Conservation (phyloP, 2,888 invertebrate species). For the Drosophila kambysellisi region DNA sequence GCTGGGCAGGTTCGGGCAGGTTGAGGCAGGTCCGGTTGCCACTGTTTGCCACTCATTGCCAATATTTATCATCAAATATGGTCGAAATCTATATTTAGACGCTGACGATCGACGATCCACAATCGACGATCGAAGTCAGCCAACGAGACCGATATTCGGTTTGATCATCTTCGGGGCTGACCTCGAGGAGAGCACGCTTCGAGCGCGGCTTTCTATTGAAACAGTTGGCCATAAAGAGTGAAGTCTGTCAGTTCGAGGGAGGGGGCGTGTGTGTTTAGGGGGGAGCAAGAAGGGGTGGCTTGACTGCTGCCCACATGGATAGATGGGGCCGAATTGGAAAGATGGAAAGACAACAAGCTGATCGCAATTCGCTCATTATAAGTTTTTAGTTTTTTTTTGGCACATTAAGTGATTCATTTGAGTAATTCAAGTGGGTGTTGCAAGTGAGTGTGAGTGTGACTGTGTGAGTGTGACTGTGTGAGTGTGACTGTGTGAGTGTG, state of each 20-base stretch:
- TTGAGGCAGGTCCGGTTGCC: constrained; percentile 73
- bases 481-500: neutral
- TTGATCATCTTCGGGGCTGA: constrained; percentile 49
- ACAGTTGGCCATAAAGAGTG: constrained; percentile 64
- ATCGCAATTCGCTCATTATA: constrained; percentile 14
- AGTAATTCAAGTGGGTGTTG: constrained; percentile 45
- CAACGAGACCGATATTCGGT: constrained; percentile 7
- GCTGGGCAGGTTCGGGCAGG: constrained; percentile 61
- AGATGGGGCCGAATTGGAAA: neutral
- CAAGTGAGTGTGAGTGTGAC: neutral
- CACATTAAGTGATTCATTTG: constrained; percentile 54
- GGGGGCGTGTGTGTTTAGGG: neutral
- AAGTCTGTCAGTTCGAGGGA: neutral
- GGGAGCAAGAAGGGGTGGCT: too few species aligned
- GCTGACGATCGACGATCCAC: constrained; percentile 60
- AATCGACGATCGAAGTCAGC: constrained; percentile 7
- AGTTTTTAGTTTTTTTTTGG: constrained; percentile 36
- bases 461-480: neutral
- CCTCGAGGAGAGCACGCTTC: constrained; percentile 61
- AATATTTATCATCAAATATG: constrained; percentile 81
- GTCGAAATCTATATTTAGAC: constrained; percentile 81
- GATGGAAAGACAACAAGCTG: constrained; percentile 1
- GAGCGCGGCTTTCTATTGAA: constrained; percentile 73
- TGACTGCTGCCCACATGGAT: constrained; percentile 9
- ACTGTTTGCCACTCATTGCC: constrained; percentile 68